Evolutionary conservation across 2,888 invertebrate species (phyloP).

Genomic region (Drosophila leonis): DNA sequence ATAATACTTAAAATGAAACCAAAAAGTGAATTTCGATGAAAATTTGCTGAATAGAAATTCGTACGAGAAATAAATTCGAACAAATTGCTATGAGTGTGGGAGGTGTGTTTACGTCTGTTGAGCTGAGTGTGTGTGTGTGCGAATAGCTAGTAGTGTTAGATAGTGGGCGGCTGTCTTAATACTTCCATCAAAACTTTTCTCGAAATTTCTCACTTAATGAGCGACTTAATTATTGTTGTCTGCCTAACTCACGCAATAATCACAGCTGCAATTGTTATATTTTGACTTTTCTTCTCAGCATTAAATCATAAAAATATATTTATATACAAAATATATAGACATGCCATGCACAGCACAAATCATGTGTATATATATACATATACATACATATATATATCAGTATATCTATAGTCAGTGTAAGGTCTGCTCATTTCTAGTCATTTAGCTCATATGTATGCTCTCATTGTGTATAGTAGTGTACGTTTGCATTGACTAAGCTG

Average conservation of each 20-base stretch:
- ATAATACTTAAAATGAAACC: conserved; percentile 45
- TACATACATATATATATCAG: neutral
- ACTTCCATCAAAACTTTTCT: conserved; percentile 20
- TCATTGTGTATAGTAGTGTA: conserved; percentile 27
- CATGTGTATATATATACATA: conserved; percentile 7
- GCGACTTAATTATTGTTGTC: conserved; percentile 44
- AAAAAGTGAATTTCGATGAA: conserved; percentile 27
- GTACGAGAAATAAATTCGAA: conserved; percentile 64
- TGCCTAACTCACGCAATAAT: conserved; percentile 60
- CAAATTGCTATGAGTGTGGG: conserved; percentile 15
- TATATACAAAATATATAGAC: conserved; percentile 8
- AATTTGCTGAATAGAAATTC: conserved; percentile 42
- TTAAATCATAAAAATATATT: conserved; percentile 34
- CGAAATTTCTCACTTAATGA: conserved; percentile 18
- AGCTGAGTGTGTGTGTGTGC: conserved; percentile 33
- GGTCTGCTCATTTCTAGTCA: conserved; percentile 20
- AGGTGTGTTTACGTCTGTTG: neutral
- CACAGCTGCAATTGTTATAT: conserved; percentile 63
- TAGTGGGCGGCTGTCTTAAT: conserved; percentile 36
- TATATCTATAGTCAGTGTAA: conserved; percentile 33
- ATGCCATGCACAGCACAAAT: conserved; percentile 23
- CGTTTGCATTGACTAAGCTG: conserved; percentile 26
- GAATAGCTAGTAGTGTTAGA: conserved; percentile 31
- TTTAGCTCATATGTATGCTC: conserved; percentile 25
- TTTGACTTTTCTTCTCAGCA: conserved; percentile 59